These are phyloP conservation scores for Callospermophilus lateralis DNA, from an alignment of 2,113 vertebrate genomes.

Conservation along the genomic window DNA sequence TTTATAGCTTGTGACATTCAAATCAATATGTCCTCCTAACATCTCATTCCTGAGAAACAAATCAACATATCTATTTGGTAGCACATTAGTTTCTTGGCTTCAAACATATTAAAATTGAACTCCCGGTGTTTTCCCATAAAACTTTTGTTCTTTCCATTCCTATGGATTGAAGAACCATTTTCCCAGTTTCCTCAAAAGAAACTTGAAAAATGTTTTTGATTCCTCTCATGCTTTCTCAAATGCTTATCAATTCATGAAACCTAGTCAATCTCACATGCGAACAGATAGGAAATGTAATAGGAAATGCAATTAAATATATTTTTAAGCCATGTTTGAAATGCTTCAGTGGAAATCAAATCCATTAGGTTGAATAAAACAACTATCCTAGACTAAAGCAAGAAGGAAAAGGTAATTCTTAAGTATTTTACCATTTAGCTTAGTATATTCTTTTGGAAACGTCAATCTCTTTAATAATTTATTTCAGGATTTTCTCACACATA, in stretches of 20 bases:
- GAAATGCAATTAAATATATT: neutral
- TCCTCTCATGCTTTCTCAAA: neutral
- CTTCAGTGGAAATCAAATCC: neutral
- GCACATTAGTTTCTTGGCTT: neutral
- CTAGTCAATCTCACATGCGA: neutral
- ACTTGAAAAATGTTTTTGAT: neutral
- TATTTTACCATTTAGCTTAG: neutral
- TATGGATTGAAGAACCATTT: neutral
- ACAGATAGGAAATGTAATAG: neutral
- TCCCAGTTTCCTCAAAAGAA: neutral
- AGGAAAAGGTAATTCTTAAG: neutral
- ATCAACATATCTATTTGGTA: neutral
- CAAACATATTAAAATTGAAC: neutral
- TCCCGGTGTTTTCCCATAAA: neutral
- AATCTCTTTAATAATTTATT: neutral
- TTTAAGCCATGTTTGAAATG: constrained; percentile 1
- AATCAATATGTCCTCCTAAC: neutral
- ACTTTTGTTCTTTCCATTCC: neutral
- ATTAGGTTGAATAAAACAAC: neutral
- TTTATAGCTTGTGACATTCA: neutral
- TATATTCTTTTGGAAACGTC: neutral
- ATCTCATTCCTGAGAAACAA: neutral
- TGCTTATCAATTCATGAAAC: neutral
- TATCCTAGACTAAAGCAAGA: neutral
- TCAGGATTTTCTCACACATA: neutral